Percentiles rank a stretch among this genome's conserved stretches.
These are phyloP conservation scores for Petroica traversi DNA, from an alignment of 2,113 vertebrate species.

Conservation along the genomic window DNA sequence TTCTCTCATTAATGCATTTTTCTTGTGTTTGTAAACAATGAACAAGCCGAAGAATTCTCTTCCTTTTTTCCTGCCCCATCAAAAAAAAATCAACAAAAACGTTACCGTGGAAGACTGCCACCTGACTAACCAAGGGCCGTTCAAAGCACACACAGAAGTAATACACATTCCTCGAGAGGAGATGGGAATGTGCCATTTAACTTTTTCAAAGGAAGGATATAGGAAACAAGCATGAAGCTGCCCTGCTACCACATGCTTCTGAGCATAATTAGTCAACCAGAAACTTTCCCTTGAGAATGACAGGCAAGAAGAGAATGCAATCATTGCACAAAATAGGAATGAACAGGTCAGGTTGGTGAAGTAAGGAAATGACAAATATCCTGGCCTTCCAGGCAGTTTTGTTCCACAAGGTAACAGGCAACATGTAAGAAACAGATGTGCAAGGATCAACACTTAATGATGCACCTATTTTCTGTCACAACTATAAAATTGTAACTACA, in stretches of 20 bases:
- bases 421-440: neutral
- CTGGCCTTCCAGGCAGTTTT: neutral
- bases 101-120: too few species aligned
- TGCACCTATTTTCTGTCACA: neutral
- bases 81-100: too few species aligned
- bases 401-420: neutral
- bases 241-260: neutral
- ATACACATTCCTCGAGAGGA: neutral
- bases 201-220: neutral
- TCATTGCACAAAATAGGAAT: neutral
- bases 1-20: fast-evolving
- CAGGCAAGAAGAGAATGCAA: neutral
- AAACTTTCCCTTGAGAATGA: neutral
- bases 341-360: neutral
- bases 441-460: neutral
- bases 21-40: neutral
- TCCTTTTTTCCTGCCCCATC: neutral
- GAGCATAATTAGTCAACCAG: neutral
- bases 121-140: conserved; percentile 31
- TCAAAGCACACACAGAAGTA: neutral
- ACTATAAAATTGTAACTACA: neutral
- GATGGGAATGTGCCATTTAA: conserved; percentile 6
- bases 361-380: neutral
- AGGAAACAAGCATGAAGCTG: neutral
- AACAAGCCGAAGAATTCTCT: neutral